A percentile compares a stretch with the other conserved stretches of the same genome.
phyloP scores from a whole-genome alignment of 2,888 invertebrate species.

The Platerodrilus igneus region DNA sequence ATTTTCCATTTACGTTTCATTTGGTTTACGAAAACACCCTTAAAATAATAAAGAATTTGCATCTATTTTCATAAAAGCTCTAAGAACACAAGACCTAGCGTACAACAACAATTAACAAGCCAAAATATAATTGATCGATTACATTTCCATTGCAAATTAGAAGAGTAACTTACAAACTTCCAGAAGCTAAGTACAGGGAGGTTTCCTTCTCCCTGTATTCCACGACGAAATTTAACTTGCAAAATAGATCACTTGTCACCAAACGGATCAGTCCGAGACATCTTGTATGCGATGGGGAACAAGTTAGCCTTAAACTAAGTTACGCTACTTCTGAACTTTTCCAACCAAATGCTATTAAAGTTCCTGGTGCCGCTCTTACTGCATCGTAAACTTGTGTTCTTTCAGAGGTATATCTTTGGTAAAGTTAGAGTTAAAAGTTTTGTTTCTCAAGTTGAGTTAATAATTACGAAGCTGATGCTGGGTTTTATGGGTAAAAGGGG shows the following conservation, averaged over 20 bases:
- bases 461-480: no score
- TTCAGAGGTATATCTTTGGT: no score
- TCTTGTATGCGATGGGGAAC: constrained; percentile 38
- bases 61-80: constrained; percentile 20
- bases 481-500: no score
- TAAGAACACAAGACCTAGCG: constrained; percentile 16
- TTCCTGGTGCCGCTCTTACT: no score
- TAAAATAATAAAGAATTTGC: constrained; percentile 19
- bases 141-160: constrained; percentile 30
- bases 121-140: constrained; percentile 27
- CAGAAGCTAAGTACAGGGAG: constrained; percentile 25
- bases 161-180: constrained; percentile 21
- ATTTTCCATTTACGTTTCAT: no score
- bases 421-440: no score
- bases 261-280: constrained; percentile 33
- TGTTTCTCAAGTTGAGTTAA: no score
- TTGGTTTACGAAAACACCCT: no score
- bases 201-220: no score
- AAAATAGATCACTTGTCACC: constrained; percentile 42
- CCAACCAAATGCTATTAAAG: no score
- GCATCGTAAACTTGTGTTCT: no score
- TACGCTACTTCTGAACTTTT: constrained; percentile 36
- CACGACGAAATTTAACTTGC: constrained; percentile 41
- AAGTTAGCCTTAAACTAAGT: constrained; percentile 42
- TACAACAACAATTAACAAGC: constrained; percentile 27